Evolutionary conservation across 2,888 invertebrate genomes (phyloP), one percentile per base, ranked within the genome.

Genomic region (Aspidiotus rigidus): DNA sequence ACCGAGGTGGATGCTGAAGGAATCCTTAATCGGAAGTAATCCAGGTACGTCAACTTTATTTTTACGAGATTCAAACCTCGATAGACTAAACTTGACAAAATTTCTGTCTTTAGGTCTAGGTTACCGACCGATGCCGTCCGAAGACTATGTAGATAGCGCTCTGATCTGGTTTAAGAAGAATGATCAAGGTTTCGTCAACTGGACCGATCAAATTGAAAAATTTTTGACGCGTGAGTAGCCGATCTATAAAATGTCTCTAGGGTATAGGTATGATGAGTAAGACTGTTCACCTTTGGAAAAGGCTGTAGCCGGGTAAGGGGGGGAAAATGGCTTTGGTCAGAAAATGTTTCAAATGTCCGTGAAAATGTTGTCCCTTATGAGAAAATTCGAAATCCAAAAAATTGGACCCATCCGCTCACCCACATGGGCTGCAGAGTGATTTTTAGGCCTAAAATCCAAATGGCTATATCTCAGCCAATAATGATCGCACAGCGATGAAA

Each of bases 61-160:
- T 13, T 62, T 28, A 28, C 28, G 5, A 3, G 49, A 49, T 49
- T 49, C 6, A 6, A 49, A 57, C 2, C 57, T 11, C 15, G 11
- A 13, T 5, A 53, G 13, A 53, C 13, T 13, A 53, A 53, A 53
- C 3, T n/a, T 53, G 54, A n/a, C 15, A 53, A 53, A 53, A 13
- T 13, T 69, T 73, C 71, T 71, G 71, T 70, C 54, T 69, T 13
- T 79, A 93, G 94, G 96, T 77, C 85, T 99, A 77, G 97, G 97
- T 74, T 98, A 96, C 83, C 85, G 97, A 77, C 99, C 99, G 73
- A 92, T 93, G 89, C 94, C 93, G 74, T 87, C 93, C 75, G 89
- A 90, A 75, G 85, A 85, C 71, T 93, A 91, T 79, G 92, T 94
- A 75, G 95, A 95, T 79, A 96, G 95, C 79, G 97, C 97, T 73